These are phyloP conservation scores for Drosophila kanapiae DNA, from an alignment of 1,140 invertebrate species.

Conservation along the genomic window DNA sequence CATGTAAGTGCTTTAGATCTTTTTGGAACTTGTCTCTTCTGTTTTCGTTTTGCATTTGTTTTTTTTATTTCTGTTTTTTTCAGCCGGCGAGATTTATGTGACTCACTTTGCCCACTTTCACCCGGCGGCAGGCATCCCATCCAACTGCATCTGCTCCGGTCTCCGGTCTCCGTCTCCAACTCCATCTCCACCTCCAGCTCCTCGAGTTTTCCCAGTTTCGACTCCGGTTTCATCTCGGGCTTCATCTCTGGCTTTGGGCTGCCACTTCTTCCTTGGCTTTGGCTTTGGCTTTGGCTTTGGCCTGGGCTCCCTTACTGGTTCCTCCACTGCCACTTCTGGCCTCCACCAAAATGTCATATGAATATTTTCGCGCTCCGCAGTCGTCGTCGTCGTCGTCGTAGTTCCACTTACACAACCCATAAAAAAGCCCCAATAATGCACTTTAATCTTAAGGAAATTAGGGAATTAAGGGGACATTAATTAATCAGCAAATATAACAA, in stretches of 20 bases:
- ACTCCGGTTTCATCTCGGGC: slow-evolving; percentile 28
- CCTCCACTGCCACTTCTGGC: slow-evolving; percentile 18
- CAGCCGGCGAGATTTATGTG: slow-evolving; percentile 67
- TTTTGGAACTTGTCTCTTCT: slow-evolving; percentile 9
- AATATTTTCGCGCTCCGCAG: slow-evolving; percentile 67
- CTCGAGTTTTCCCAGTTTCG: slow-evolving; percentile 8
- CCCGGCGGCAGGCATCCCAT: slow-evolving; percentile 12
- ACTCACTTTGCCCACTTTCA: slow-evolving; percentile 44
- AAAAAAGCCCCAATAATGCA: neutral
- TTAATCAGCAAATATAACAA: too few species aligned
- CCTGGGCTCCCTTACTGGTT: slow-evolving; percentile 42
- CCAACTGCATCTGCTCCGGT: slow-evolving; percentile 30
- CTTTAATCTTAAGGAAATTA: neutral
- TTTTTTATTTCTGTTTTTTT: slow-evolving; percentile 27
- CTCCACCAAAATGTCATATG: slow-evolving; percentile 66
- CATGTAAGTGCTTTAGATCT: neutral
- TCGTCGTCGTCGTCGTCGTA: slow-evolving; percentile 28
- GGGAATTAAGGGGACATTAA: neutral
- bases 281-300: slow-evolving; percentile 40
- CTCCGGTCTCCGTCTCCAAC: neutral
- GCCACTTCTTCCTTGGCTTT: slow-evolving; percentile 21
- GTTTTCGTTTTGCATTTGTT: slow-evolving; percentile 5
- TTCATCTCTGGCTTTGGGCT: slow-evolving; percentile 46
- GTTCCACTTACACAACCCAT: neutral
- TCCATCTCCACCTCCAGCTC: slow-evolving; percentile 18